Evolutionary conservation across 2,888 invertebrate genomes (phyloP), one percentile per base, ranked within the genome.

Genomic region (Pachymerium ferrugineum): DNA sequence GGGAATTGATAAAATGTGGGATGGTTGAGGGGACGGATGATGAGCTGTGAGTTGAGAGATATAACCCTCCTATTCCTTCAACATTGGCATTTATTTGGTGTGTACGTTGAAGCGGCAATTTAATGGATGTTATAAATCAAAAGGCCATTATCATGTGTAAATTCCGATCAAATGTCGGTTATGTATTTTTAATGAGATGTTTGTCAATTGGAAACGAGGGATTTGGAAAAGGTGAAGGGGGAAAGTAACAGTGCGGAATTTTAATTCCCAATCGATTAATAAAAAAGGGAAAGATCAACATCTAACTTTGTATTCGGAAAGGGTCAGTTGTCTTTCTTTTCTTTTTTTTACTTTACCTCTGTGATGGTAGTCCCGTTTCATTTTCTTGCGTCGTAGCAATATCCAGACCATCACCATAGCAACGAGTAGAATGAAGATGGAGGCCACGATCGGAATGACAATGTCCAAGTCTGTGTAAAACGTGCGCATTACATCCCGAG

Each of bases 401-500:
- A 75, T 54, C 71, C 74, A 75, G 31, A 75, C 70, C 67, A 75
- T 72, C 42, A 75, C 67, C 19, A 74, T 47, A 42, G 75, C 75
- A 28, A 74, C 75, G 28, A 71, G 38, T 8, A 75, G 35, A 47
- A 72, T 72, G 42, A 75, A 47, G 33, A 75, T 35, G 5, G 75
- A 75, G 22, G 75, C 75, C 30, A 69, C 47, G 30, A 75, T 68
- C 28, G 75, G 75, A 42, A 75, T 74, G 67, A 75, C 62, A 33
- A 75, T 35, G 54, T 75, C 74, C 42, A 75, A 72, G 70, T 75
- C 75, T 12, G 71, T 31, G 42, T 75, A 75, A 68, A 75, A 75
- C 29, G 75, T 70, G 16, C 28, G 62, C 67, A 67, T 62, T 25
- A 25, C 70, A 22, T 31, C 73, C 22, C 73, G 54, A 1, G 73